Conservation (phyloP, 2,888 invertebrate genomes). For the Tenthredo distinguenda region DNA sequence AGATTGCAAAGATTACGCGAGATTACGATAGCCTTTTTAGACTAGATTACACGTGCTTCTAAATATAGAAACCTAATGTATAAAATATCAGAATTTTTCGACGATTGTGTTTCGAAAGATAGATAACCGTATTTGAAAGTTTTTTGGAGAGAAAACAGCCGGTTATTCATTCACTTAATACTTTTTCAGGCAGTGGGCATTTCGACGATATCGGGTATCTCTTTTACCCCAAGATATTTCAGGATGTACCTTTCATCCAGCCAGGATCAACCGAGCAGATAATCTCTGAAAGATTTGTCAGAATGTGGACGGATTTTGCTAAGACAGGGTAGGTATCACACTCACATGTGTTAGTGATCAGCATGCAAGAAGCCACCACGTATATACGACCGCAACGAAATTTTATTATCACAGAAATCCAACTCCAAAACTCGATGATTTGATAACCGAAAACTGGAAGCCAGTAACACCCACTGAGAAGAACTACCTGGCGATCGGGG, state of each 20-base stretch:
- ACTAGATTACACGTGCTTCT: no score
- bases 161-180: not conserved
- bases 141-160: not conserved
- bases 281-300: constrained; percentile 78
- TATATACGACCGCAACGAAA: not conserved
- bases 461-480: constrained; percentile 18
- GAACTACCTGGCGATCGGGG: constrained; percentile 28
- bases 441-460: constrained; percentile 22
- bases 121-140: not conserved
- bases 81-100: not conserved
- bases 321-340: constrained; percentile 78
- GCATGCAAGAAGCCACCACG: not conserved
- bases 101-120: not conserved
- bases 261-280: constrained; percentile 73
- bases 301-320: constrained; percentile 84
- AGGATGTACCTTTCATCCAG: constrained; percentile 55
- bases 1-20: not conserved
- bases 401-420: constrained; percentile 75
- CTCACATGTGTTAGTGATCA: not conserved
- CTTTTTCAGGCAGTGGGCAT: constrained; percentile 80
- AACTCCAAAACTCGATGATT: constrained; percentile 72
- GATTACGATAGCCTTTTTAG: not conserved
- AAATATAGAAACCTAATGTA: not conserved
- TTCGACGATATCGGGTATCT: constrained; percentile 83
- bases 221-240: constrained; percentile 73